A percentile compares a stretch with the other conserved stretches of the same genome.
Conservation (phyloP, 2,888 invertebrate genomes). For the Euclidia mi region DNA sequence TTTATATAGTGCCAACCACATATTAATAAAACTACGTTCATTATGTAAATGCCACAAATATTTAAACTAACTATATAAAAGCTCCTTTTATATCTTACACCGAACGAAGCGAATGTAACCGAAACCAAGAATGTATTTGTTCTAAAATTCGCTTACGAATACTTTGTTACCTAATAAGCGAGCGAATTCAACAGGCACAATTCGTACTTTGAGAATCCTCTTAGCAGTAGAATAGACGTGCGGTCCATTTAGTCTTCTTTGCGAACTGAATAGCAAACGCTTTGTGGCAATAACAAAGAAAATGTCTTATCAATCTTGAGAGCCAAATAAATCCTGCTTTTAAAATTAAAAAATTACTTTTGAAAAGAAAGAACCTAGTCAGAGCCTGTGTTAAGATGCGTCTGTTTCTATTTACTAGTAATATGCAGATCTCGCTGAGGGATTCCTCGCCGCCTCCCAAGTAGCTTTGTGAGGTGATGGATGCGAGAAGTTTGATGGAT, state of each 20-base stretch:
- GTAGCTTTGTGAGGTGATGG: too few relatives aligned
- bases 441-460: too few relatives aligned
- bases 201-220: constrained; percentile 53
- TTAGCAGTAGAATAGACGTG: constrained; percentile 54
- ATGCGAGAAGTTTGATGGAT: too few relatives aligned
- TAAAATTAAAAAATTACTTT: not conserved
- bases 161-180: constrained; percentile 41
- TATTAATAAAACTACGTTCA: too few relatives aligned
- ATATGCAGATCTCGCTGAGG: too few relatives aligned
- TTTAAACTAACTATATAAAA: too few relatives aligned
- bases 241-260: constrained; percentile 49
- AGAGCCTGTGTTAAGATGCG: too few relatives aligned
- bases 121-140: constrained; percentile 1
- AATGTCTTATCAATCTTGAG: constrained; percentile 3
- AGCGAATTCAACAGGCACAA: constrained; percentile 34
- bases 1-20: too few relatives aligned
- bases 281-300: constrained; percentile 29
- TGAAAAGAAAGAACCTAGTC: too few relatives aligned
- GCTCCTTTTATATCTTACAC: too few relatives aligned
- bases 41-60: too few relatives aligned
- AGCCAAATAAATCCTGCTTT: not conserved
- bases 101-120: not conserved
- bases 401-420: too few relatives aligned
- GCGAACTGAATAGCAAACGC: constrained; percentile 19
- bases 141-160: constrained; percentile 36